Conservation (phyloP, 1,140 invertebrate genomes). For the Bombus waltoni region DNA sequence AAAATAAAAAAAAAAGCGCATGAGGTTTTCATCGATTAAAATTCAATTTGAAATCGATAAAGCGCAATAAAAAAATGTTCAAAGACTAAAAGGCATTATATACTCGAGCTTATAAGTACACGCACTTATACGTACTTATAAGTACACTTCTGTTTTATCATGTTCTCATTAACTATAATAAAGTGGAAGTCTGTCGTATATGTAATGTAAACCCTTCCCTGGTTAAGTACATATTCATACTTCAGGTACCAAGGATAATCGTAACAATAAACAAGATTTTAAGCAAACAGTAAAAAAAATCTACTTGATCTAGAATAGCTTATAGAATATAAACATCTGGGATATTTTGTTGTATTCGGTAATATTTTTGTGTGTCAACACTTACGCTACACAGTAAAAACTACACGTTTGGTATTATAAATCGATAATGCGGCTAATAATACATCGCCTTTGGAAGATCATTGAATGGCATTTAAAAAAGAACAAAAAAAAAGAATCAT, state of each 20-base stretch:
- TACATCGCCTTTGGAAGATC: slow-evolving; percentile 34
- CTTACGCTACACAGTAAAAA: slow-evolving; percentile 39
- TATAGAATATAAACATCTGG: slow-evolving; percentile 45
- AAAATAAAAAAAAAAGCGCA: background rate
- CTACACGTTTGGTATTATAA: slow-evolving; percentile 51
- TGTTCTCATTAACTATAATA: background rate
- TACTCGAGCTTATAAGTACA: background rate
- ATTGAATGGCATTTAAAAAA: slow-evolving; percentile 13
- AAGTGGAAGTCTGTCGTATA: background rate
- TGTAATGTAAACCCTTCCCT: slow-evolving; percentile 12
- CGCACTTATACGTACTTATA: background rate
- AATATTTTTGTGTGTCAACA: slow-evolving; percentile 42
- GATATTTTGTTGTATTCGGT: slow-evolving; percentile 2
- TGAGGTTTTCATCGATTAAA: background rate
- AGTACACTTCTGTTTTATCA: background rate
- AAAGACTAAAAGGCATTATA: background rate
- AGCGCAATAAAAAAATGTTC: background rate
- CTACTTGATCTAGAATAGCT: slow-evolving; percentile 1
- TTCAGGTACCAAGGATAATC: slow-evolving; percentile 41
- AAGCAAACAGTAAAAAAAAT: slow-evolving; percentile 10
- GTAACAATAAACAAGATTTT: slow-evolving; percentile 40
- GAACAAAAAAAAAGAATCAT: background rate
- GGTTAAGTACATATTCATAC: slow-evolving; percentile 50
- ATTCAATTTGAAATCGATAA: background rate
- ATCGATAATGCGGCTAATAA: slow-evolving; percentile 45